These are phyloP conservation scores for Nomada ruficornis DNA, from an alignment of 2,888 invertebrate genomes.

Conservation along the genomic window DNA sequence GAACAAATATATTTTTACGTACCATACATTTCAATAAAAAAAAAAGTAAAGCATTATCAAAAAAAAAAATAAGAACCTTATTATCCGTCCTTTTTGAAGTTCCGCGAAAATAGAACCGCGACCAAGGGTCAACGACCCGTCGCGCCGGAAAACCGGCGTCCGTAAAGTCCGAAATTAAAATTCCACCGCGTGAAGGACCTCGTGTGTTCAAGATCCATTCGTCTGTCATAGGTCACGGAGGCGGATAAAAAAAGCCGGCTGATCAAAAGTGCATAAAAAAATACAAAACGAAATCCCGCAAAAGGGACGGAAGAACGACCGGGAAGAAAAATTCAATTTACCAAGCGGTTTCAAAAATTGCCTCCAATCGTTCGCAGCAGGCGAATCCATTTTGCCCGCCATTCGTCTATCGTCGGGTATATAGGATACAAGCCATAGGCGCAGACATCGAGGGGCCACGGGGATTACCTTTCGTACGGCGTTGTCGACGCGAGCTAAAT, in stretches of 20 bases:
- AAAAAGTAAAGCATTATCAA: not conserved
- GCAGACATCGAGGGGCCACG: not conserved
- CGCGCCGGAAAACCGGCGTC: not conserved
- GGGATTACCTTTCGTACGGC: constrained; percentile 31
- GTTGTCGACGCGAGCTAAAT: constrained; percentile 48
- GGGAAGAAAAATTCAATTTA: constrained; percentile 30
- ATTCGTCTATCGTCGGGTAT: not conserved
- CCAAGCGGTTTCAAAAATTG: constrained; percentile 32
- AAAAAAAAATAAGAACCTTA: not conserved
- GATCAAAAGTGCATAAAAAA: not conserved
- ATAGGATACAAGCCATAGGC: not conserved
- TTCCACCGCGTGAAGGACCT: not conserved
- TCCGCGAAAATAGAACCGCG: not conserved
- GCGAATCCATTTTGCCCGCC: constrained; percentile 20
- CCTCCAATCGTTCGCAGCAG: constrained; percentile 9
- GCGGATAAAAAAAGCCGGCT: not conserved
- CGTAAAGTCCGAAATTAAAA: not conserved
- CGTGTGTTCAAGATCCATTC: not conserved
- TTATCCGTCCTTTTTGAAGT: not conserved
- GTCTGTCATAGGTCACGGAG: not conserved
- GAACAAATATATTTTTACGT: too few relatives aligned
- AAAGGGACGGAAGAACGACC: not conserved
- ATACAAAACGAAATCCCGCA: not conserved
- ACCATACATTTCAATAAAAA: not conserved
- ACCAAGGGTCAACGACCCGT: not conserved